Evolutionary conservation across 2,888 invertebrate species (phyloP).

Genomic region (Subacronicta megacephala): DNA sequence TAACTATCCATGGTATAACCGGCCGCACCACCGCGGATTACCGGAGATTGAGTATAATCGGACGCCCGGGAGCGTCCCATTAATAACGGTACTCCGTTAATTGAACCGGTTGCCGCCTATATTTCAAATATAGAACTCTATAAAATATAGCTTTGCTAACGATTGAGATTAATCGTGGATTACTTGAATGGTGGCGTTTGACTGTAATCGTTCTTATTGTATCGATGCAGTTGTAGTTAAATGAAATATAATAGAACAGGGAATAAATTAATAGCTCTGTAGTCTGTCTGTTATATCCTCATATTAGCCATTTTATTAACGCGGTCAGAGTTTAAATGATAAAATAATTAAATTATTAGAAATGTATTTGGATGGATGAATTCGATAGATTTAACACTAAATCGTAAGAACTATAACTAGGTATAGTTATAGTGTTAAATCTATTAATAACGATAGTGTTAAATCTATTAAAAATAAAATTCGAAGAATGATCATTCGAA

Average conservation of each 20-base stretch:
- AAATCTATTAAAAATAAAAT: no score
- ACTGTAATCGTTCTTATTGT: conserved; percentile 32
- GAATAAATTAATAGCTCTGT: no score
- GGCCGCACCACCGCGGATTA: conserved; percentile 78
- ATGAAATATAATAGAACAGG: background rate
- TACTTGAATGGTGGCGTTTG: conserved; percentile 44
- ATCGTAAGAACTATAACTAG: no score
- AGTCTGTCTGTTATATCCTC: no score
- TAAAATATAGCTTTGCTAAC: conserved; percentile 61
- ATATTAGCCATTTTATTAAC: no score
- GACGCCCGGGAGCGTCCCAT: conserved; percentile 81
- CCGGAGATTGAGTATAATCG: conserved; percentile 87
- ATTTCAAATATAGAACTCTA: conserved; percentile 81
- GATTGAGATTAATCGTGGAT: conserved; percentile 59
- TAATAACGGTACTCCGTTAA: conserved; percentile 86
- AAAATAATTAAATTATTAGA: no score
- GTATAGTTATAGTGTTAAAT: no score
- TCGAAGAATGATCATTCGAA: no score
- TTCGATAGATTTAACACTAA: no score
- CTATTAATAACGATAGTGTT: no score
- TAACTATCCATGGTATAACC: conserved; percentile 55
- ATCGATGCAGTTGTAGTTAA: conserved; percentile 25
- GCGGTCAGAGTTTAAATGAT: no score
- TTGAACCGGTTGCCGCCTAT: conserved; percentile 82
- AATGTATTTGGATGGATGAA: no score